These are phyloP conservation scores for Brachypalpus laphriformis DNA, from an alignment of 2,888 invertebrate species.

Conservation along the genomic window DNA sequence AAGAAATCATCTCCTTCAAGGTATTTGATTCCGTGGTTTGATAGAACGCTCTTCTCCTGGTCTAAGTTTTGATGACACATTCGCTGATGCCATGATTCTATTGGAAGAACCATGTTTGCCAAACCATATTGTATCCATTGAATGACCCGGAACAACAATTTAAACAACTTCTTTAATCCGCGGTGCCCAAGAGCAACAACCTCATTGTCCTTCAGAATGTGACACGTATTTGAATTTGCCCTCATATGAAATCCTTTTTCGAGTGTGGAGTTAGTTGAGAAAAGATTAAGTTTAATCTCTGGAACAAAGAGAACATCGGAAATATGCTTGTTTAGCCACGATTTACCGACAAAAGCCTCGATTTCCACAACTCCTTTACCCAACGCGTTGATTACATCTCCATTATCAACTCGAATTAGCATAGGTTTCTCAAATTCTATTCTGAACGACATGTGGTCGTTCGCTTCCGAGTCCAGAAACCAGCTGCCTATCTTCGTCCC, in stretches of 20 bases:
- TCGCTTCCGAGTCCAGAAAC: too few relatives aligned
- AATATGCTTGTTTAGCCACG: slow-evolving; percentile 1
- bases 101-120: neutral
- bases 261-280: slow-evolving; percentile 66
- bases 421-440: too few relatives aligned
- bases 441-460: too few relatives aligned
- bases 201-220: neutral
- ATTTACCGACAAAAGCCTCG: slow-evolving; percentile 35
- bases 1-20: too few relatives aligned
- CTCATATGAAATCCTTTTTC: neutral
- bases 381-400: slow-evolving; percentile 48
- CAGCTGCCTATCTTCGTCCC: too few relatives aligned
- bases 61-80: slow-evolving; percentile 75
- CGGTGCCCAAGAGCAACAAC: neutral
- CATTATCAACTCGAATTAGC: slow-evolving; percentile 22
- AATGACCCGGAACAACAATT: slow-evolving; percentile 1
- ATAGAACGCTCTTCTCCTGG: too few relatives aligned
- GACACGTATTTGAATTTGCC: neutral
- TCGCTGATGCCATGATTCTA: slow-evolving; percentile 75
- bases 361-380: slow-evolving; percentile 63
- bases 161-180: slow-evolving; percentile 7
- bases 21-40: too few relatives aligned
- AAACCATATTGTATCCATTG: neutral
- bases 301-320: slow-evolving; percentile 70
- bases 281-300: slow-evolving; percentile 65